These are phyloP conservation scores for Gastrophryne carolinensis DNA, from an alignment of 2,797 vertebrate genomes.

Conservation along the genomic window DNA sequence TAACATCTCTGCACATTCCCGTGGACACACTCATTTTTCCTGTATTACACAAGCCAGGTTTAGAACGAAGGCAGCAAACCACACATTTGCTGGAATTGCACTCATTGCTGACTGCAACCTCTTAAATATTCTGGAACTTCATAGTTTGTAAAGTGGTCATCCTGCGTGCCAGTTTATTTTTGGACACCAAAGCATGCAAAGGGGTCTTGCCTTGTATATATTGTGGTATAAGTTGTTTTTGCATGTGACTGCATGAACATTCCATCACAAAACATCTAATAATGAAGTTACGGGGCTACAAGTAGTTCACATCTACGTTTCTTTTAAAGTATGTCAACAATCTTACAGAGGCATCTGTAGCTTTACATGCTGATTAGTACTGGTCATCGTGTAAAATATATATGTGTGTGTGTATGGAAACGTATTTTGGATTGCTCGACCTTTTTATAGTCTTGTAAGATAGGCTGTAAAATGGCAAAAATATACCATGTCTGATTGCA, in stretches of 20 bases:
- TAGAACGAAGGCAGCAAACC: neutral
- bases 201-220: constrained; percentile 55
- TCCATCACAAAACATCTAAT: constrained; percentile 70
- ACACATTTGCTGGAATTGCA: constrained; percentile 42
- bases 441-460: too few relatives aligned
- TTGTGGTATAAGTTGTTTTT: constrained; percentile 53
- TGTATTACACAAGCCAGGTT: neutral
- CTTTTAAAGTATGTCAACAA: too few relatives aligned
- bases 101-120: constrained; percentile 79
- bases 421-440: too few relatives aligned
- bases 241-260: constrained; percentile 80
- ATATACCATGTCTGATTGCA: too few relatives aligned
- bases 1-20: neutral
- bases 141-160: constrained; percentile 77
- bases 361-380: too few relatives aligned
- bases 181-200: constrained; percentile 68
- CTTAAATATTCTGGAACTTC: constrained; percentile 74
- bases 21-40: neutral
- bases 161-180: constrained; percentile 68
- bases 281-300: too few relatives aligned
- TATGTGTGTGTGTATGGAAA: too few relatives aligned
- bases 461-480: too few relatives aligned
- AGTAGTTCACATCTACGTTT: too few relatives aligned
- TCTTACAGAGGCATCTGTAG: too few relatives aligned
- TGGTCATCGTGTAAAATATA: too few relatives aligned